Percentiles rank a stretch among this genome's conserved stretches.
These are phyloP conservation scores for Syrrhaptes paradoxus DNA, from an alignment of 2,113 vertebrate species.

Conservation along the genomic window DNA sequence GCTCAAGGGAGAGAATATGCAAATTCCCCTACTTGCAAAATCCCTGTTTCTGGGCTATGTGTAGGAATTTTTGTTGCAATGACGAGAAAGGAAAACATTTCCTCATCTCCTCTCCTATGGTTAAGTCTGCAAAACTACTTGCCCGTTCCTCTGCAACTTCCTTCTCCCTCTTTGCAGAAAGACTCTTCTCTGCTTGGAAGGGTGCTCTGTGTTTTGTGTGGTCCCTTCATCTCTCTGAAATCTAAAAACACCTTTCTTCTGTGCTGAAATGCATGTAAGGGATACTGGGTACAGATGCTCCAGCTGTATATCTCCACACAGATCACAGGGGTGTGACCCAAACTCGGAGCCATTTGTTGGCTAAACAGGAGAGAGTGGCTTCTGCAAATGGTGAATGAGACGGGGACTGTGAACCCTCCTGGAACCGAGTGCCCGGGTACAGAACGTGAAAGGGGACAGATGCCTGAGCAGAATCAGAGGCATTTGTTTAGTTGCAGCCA, in stretches of 20 bases:
- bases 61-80: background rate
- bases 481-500: background rate
- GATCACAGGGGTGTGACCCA: background rate
- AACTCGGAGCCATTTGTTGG: background rate
- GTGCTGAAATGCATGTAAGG: background rate
- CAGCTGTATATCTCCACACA: background rate
- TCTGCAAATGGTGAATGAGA: background rate
- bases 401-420: background rate
- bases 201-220: background rate
- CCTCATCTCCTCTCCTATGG: slow-evolving; percentile 18
- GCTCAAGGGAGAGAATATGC: background rate
- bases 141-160: background rate
- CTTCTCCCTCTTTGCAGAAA: background rate
- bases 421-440: background rate
- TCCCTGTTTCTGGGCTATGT: background rate
- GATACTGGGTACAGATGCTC: background rate
- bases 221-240: background rate
- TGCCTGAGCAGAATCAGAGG: background rate
- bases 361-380: background rate
- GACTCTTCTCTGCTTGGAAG: background rate
- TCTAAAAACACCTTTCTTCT: background rate
- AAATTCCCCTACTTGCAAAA: background rate
- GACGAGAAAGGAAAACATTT: slow-evolving; percentile 4
- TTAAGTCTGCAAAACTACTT: background rate
- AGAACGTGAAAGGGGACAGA: background rate